Base-by-base conservation (phyloP, 2,797 vertebrate species). In the Botia kubotai region DNA sequence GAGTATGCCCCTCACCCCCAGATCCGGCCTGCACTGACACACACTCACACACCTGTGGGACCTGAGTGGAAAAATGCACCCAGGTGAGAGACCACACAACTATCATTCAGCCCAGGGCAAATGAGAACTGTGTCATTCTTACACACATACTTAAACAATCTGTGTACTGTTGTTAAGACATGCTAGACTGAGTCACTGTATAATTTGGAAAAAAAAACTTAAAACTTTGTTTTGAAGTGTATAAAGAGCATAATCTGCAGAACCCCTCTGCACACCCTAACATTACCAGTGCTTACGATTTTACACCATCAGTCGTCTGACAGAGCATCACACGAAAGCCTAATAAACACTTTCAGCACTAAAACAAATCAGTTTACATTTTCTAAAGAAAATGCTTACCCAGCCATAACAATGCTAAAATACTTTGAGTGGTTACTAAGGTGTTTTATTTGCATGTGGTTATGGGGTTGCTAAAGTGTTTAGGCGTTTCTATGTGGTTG, bases 1-100 rank as follows among this genome's bases (percentile, higher is more conserved):
- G 68, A 50, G 79, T 53, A 69, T 72, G 43, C 67, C 55, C 79
- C 23, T 46, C 52, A 55, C 58, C 72, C 48, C 39, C 39, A 67
- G 60, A 68, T 60, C 48, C 43, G 68, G 82, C 85, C 77, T 78
- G 75, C 75, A 57, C 65, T 77, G 66, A 33, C 33, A 70, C 65
- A 69, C 68, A 53, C n/a, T 29, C 33, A 70, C 65, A 69, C 68
- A 53, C 23, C 43, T 53, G 23, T 33, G 43, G 62, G 50, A 48
- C 60, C 68, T 53, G 68, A 79, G 43, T 36, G 43, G 43, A 72
- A 79, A 79, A 79, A 79, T 72, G 77, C 69, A 63, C 53, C 52
- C 68, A 72, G 58, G 71, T 57, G 62, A 80, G 26, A 13, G 78
- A 73, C 70, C 78, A 73, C 78, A 73, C 50, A 73, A 12, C 62